A percentile compares a stretch with the other conserved stretches of the same genome.
Conservation (phyloP, 1,140 invertebrate genomes). For the Leptopilina boulardi region DNA sequence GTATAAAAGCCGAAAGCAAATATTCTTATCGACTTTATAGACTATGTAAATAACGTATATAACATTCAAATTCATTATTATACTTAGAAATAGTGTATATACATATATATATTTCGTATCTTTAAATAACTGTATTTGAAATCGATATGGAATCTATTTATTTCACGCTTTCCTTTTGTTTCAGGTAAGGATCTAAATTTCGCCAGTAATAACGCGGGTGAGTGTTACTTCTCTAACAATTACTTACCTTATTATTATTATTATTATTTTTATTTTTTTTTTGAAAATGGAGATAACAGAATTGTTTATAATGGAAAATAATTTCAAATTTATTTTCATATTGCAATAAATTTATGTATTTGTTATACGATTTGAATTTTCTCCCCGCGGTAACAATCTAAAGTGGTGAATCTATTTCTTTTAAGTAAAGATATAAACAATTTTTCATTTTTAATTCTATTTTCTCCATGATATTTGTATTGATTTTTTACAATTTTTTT, state of each 20-base stretch:
- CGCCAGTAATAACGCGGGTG: conserved; percentile 74
- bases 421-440: too few species aligned
- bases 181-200: conserved; percentile 75
- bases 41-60: too few species aligned
- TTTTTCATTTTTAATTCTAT: too few species aligned
- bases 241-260: conserved; percentile 23
- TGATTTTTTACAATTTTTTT: too few species aligned
- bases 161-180: conserved; percentile 59
- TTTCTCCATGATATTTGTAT: neutral
- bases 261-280: neutral
- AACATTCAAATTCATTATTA: too few species aligned
- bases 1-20: too few species aligned
- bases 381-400: neutral
- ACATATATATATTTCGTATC: neutral
- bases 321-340: too few species aligned
- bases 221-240: conserved; percentile 65
- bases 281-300: neutral
- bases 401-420: too few species aligned
- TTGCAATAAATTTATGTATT: too few species aligned
- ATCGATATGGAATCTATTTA: conserved; percentile 47
- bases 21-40: too few species aligned
- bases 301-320: neutral
- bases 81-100: neutral
- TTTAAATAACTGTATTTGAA: conserved; percentile 37
- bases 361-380: neutral